phyloP scores from a whole-genome alignment of 2,113 vertebrate genomes.

The Nothocercus julius region DNA sequence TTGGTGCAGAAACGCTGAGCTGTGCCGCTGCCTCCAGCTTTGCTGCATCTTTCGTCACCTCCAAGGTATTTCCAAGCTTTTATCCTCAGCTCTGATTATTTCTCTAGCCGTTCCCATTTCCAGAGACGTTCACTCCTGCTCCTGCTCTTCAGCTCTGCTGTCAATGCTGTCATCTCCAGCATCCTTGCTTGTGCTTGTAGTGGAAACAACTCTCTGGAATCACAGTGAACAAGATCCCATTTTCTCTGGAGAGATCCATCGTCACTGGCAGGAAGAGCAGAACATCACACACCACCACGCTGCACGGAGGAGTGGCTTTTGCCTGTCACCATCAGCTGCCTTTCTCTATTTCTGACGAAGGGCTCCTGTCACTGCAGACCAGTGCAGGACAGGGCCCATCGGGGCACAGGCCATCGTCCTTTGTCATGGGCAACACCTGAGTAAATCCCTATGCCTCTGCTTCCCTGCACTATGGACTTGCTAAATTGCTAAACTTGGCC shows the following conservation, averaged over 20 bases:
- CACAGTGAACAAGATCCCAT: not conserved
- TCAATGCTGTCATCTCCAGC: not conserved
- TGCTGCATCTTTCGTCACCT: not conserved
- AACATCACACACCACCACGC: rapidly evolving
- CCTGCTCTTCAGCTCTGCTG: not conserved
- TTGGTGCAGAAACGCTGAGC: rapidly evolving
- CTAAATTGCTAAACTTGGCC: not conserved
- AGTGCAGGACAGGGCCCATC: not conserved
- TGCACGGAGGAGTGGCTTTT: not conserved
- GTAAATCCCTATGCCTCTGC: not conserved
- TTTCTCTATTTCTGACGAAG: too few relatives aligned
- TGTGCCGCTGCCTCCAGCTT: not conserved
- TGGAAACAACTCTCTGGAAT: not conserved
- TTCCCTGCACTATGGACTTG: not conserved
- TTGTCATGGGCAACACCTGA: not conserved
- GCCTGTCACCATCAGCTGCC: too few relatives aligned
- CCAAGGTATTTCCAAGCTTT: not conserved
- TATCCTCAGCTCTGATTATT: not conserved
- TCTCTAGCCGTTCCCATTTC: not conserved
- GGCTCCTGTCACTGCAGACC: not conserved
- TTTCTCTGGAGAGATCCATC: not conserved
- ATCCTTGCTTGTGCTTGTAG: not conserved
- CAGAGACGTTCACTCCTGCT: not conserved
- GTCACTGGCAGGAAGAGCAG: not conserved
- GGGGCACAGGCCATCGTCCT: not conserved